phyloP scores from a whole-genome alignment of 2,113 vertebrate species.

The Acanthochromis polyacanthus region DNA sequence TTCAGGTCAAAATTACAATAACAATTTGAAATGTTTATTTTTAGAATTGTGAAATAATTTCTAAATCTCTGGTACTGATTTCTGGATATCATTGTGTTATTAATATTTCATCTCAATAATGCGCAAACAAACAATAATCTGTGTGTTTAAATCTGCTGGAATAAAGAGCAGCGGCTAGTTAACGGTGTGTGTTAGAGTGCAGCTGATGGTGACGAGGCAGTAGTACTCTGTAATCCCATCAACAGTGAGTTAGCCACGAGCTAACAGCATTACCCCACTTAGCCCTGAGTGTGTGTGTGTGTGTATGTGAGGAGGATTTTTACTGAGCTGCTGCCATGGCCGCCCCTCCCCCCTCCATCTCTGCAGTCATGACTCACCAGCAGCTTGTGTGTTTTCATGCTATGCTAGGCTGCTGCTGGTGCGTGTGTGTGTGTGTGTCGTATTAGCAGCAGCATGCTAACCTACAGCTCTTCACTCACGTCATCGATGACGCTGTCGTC shows the following conservation, averaged over 20 bases:
- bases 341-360: constrained; percentile 8
- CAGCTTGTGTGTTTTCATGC: constrained; percentile 16
- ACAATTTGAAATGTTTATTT: no score
- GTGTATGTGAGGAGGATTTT: not conserved
- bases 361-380: constrained; percentile 35
- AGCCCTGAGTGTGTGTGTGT: constrained; percentile 30
- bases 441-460: constrained; percentile 2
- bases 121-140: no score
- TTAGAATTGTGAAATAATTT: no score
- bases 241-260: constrained; percentile 48
- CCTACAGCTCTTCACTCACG: not conserved
- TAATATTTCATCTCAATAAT: no score
- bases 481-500: not conserved
- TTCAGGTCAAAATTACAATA: no score
- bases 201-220: constrained; percentile 22
- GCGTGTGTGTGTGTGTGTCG: not conserved
- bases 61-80: no score
- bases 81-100: no score
- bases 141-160: not conserved
- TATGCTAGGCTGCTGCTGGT: constrained; percentile 12
- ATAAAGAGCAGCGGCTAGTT: not conserved
- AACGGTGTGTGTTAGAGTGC: not conserved
- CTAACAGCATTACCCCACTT: constrained; percentile 66
- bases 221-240: constrained; percentile 56
- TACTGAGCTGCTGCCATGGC: not conserved